Evolutionary conservation across 1,140 invertebrate species (phyloP), one percentile per base, ranked within the genome.

Genomic region (Aphaenogaster rudis): DNA sequence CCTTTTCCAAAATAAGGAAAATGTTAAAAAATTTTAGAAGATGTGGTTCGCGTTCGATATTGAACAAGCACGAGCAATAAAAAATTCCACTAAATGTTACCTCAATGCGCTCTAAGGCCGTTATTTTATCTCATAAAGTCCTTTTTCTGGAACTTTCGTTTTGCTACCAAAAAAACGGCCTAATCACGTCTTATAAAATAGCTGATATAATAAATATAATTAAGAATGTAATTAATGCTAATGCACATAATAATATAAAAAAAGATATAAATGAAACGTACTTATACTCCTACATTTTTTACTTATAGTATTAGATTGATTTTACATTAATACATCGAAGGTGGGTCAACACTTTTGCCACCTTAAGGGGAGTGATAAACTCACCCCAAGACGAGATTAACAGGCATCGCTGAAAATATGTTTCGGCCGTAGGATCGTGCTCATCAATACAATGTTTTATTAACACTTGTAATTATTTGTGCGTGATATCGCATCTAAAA

Each of bases 21-120:
- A n/a, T 15, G 33, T 50, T 64, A 36, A 85, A 36, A 45, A 50
- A 87, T 67, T 76, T 76, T 0, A 45, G 54, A 39, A 17, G 28
- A 39, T 36, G 36, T 9, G 3, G 13, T 36, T 71, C 7, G 8
- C 7, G 8, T 77, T 84, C 17, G 28, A 11, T 64, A 50, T 50
- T 28, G 36, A 77, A 61, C 42, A 39, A 45, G 9, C 17, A 21
- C 21, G 6, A 42, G 4, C 15, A 50, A 17, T 33, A 9, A 45
- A 39, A 78, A 54, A 69, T 57, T 80, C 11, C 50, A 67, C 21
- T 71, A 57, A 81, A 81, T 36, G 63, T 45, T 57, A 71, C 1
- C 5, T 21, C 50, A 15, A 57, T 45, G 9, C 28, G 50, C 15
- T 39, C 17, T 69, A 69, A 81, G 36, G 11, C 1, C 21, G 8